These are phyloP conservation scores for Malurus leucopterus DNA, from an alignment of 2,797 vertebrate genomes.

Conservation along the genomic window DNA sequence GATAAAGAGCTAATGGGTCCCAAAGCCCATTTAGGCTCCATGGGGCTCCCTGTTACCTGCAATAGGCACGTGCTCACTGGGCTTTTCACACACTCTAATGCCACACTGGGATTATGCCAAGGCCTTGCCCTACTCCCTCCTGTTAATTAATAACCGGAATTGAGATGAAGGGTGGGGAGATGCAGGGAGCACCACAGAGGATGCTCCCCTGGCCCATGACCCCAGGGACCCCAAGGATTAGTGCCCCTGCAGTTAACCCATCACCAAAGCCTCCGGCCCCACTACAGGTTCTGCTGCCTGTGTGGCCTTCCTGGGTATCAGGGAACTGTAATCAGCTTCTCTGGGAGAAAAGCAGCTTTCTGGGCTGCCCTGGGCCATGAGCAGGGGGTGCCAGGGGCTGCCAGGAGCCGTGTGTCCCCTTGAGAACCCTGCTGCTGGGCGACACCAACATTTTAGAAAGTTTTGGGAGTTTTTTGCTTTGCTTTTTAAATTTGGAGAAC, in stretches of 20 bases:
- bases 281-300: accelerated
- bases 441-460: not conserved
- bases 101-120: accelerated
- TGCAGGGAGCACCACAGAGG: accelerated
- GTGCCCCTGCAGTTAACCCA: accelerated
- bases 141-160: not conserved
- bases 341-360: not conserved
- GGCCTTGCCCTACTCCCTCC: not conserved
- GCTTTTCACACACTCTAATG: accelerated
- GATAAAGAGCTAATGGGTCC: not conserved
- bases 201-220: accelerated
- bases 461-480: not conserved
- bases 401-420: not conserved
- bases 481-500: not conserved
- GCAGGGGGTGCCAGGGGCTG: not conserved
- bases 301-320: not conserved
- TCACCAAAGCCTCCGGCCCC: accelerated
- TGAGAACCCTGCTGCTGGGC: not conserved
- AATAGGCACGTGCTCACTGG: accelerated
- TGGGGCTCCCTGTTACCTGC: not conserved
- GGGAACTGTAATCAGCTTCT: not conserved
- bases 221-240: accelerated
- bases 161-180: no score
- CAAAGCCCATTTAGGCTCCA: not conserved
- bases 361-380: not conserved